Evolutionary conservation across 1,140 invertebrate genomes (phyloP), one percentile per base, ranked within the genome.

Genomic region (Psix sp.): DNA sequence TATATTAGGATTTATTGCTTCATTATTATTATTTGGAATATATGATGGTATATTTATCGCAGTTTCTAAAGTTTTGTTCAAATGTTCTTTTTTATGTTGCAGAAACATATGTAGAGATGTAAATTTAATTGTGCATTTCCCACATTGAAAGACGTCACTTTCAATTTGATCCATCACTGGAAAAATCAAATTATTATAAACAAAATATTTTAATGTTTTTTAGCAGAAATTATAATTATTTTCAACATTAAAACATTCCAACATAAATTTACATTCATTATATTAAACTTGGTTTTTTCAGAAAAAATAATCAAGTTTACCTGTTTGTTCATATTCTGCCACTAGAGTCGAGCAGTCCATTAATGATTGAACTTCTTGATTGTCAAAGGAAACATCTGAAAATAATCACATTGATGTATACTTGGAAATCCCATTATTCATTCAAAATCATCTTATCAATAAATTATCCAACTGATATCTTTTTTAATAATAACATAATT

Each of bases 141-240:
- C 91, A 86, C 91, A 92, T 67, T 91, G 90, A 76, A 92, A 92
- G 31, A 92, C 82, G 81, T 92, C 91, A 40, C 90, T 90, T 39
- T 92, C 91, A 75, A 91, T 89, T 71, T 85, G 85, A 77, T 84
- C 82, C n/a, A 85, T 82, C 3, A 79, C 84, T 86, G 15, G 16
- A 62, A 38, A 2, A 29, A 35, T 21, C 17, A 16, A 21, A 51
- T 2, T 11, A n/a, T 29, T 10, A 29, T 5, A 18, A 29, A 24
- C 9, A 45, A 26, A 13, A 24, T 33, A n/a, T 33, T 16, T 26
- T 15, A 45, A 45, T 15, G n/a, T n/a, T n/a, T n/a, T n/a, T n/a
- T n/a, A n/a, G n/a, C 0, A 45, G 21, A 20, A 35, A 15, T 24
- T 26, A 36, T 48, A 7, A 35, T 31, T 43, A 21, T 35, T 31